phyloP scores from a whole-genome alignment of 2,797 vertebrate species.

The Heliangelus exortis region DNA sequence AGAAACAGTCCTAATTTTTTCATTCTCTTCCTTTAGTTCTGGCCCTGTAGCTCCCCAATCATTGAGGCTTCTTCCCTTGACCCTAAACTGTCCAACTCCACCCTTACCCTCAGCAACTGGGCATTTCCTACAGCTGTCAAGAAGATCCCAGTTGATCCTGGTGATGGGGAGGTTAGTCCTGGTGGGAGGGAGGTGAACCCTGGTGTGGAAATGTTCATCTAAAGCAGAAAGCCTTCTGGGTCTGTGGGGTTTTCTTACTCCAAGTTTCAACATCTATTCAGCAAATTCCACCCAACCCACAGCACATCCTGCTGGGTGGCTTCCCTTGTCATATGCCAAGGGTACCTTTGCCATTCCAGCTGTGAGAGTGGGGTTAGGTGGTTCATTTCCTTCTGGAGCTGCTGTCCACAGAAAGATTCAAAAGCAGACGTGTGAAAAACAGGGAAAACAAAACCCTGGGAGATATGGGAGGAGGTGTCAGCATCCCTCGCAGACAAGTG shows the following conservation, averaged over 20 bases:
- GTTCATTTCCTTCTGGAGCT: background rate
- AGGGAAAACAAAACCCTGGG: background rate
- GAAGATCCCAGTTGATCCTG: background rate
- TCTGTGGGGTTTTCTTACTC: background rate
- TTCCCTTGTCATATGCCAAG: background rate
- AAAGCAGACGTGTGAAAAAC: background rate
- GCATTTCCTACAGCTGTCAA: background rate
- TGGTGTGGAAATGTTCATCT: background rate
- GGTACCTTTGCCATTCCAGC: background rate
- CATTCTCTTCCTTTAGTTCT: background rate
- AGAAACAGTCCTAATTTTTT: background rate
- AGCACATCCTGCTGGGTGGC: background rate
- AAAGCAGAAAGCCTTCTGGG: background rate
- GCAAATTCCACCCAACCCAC: background rate
- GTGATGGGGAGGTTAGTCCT: background rate
- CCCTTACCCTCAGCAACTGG: background rate
- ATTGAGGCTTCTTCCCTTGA: background rate
- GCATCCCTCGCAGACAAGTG: background rate
- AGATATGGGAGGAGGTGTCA: background rate
- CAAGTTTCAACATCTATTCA: background rate
- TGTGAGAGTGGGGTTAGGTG: background rate
- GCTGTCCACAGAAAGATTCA: background rate
- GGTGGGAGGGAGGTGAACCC: background rate
- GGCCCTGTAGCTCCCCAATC: background rate
- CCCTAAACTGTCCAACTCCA: background rate